Evolutionary conservation across 2,797 vertebrate species (phyloP).

Genomic region (Poeciliopsis turneri): DNA sequence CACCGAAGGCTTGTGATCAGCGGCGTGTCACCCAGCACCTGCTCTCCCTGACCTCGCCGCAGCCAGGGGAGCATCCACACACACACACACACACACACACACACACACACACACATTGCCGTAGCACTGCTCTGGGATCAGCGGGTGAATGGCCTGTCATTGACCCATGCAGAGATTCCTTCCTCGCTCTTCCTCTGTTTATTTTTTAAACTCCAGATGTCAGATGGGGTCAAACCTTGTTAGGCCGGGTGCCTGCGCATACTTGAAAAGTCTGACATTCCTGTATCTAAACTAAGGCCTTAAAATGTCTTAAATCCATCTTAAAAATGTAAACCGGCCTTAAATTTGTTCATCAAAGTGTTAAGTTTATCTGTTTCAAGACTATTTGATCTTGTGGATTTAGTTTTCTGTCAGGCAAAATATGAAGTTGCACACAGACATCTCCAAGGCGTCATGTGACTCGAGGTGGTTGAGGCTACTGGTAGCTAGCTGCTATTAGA

Average conservation of each 20-base stretch:
- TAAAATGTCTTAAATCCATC: too few species aligned
- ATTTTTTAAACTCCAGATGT: constrained; percentile 36
- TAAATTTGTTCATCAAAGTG: too few species aligned
- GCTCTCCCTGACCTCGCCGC: constrained; percentile 55
- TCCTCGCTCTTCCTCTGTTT: constrained; percentile 36
- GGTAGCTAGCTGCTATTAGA: too few species aligned
- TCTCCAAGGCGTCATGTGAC: too few species aligned
- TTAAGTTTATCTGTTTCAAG: too few species aligned
- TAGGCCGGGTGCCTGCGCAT: not conserved
- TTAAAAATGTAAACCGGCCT: too few species aligned
- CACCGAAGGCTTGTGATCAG: constrained; percentile 29
- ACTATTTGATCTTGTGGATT: too few species aligned
- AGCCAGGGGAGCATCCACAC: constrained; percentile 26
- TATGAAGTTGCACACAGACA: too few species aligned
- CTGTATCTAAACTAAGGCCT: not conserved
- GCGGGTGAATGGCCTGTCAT: constrained; percentile 40
- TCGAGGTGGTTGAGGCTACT: too few species aligned
- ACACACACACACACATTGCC: constrained; percentile 45
- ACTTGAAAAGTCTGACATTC: not conserved
- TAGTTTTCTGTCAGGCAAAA: too few species aligned
- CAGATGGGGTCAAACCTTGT: constrained; percentile 40
- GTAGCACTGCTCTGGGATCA: constrained; percentile 48
- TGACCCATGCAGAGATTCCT: constrained; percentile 58
- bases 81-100: constrained; percentile 34
- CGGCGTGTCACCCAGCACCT: constrained; percentile 69